Evolutionary conservation across 2,113 vertebrate species (phyloP).

Genomic region (Excalfactoria chinensis): DNA sequence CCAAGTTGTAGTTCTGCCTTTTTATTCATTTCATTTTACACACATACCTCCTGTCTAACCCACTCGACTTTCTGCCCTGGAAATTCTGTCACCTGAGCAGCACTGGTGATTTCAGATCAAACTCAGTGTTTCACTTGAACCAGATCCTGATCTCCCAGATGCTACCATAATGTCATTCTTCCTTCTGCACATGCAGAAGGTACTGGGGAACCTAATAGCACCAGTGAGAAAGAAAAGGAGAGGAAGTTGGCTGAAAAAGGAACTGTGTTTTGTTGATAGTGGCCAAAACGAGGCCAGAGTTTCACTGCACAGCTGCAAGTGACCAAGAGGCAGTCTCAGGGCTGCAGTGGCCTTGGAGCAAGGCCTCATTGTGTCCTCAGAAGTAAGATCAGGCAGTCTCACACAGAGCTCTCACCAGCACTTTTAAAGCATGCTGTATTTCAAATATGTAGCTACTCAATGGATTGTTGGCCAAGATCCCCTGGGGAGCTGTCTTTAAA

Average conservation of each 20-base stretch:
- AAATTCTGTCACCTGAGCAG: background rate
- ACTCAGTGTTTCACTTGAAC: background rate
- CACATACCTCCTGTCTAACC: background rate
- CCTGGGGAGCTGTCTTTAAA: too few species aligned
- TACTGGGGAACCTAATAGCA: background rate
- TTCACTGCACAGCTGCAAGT: background rate
- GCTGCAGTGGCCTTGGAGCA: fast-evolving
- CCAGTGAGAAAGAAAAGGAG: background rate
- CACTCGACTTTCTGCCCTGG: fast-evolving
- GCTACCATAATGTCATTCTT: background rate
- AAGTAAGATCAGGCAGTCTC: background rate
- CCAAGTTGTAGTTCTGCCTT: fast-evolving
- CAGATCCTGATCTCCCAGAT: background rate
- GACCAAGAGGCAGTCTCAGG: background rate
- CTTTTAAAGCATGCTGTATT: background rate
- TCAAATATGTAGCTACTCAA: background rate
- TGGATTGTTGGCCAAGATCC: too few species aligned
- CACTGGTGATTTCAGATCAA: background rate
- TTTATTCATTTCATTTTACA: background rate
- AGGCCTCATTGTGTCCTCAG: background rate
- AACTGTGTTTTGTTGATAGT: background rate
- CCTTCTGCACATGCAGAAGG: background rate
- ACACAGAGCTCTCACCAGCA: background rate
- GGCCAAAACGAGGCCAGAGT: background rate
- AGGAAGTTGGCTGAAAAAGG: background rate